phyloP scores from a whole-genome alignment of 2,113 vertebrate species.

The Anser cygnoides region DNA sequence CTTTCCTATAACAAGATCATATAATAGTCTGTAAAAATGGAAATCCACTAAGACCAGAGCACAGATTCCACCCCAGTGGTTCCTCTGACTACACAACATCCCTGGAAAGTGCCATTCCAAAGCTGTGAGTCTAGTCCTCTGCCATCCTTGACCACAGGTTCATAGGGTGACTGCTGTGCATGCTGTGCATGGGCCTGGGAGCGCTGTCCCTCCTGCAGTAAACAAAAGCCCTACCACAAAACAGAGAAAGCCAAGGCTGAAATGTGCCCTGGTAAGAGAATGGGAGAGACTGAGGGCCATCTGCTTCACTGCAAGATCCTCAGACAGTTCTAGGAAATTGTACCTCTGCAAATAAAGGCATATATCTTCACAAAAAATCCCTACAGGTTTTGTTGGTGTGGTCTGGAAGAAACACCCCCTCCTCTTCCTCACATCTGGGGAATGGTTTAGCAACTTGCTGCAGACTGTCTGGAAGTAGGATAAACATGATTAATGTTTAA shows the following conservation, averaged over 20 bases:
- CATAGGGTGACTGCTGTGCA: rapidly evolving
- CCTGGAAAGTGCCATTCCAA: background rate
- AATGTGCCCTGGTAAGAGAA: background rate
- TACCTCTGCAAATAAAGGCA: background rate
- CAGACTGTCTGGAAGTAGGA: background rate
- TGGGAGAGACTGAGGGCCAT: background rate
- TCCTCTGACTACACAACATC: background rate
- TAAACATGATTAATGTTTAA: background rate
- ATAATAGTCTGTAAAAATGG: background rate
- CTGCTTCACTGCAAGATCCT: background rate
- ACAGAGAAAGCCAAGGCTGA: background rate
- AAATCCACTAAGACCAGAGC: background rate
- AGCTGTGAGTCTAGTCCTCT: background rate
- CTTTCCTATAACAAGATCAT: background rate
- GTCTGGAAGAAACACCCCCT: rapidly evolving
- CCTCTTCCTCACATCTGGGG: background rate
- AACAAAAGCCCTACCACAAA: background rate
- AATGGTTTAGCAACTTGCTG: background rate
- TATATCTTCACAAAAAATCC: background rate
- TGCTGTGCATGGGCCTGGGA: background rate
- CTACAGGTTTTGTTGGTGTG: background rate
- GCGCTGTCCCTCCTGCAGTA: background rate
- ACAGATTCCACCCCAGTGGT: background rate
- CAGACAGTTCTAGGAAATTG: background rate
- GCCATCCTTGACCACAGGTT: no score